Percentiles rank a stretch among this genome's conserved stretches.
phyloP scores from a whole-genome alignment of 1,140 invertebrate genomes.

The Zaprionus gabonicus region DNA sequence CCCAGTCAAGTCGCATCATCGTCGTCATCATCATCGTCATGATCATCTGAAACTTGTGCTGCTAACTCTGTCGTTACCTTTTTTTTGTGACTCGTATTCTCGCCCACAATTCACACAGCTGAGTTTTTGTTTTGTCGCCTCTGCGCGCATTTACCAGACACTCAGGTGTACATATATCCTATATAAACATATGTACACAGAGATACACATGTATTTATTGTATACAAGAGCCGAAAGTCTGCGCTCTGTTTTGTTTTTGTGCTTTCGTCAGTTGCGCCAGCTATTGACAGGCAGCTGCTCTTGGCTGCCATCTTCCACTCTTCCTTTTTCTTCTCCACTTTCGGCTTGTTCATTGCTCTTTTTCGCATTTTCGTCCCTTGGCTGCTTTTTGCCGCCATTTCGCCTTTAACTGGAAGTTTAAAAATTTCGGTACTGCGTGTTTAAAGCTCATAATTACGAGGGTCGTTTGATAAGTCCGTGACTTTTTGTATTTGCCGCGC shows the following conservation, averaged over 20 bases:
- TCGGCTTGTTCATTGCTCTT: slow-evolving; percentile 20
- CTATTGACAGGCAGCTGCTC: slow-evolving; percentile 44
- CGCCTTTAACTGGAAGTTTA: slow-evolving; percentile 44
- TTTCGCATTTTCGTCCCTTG: not conserved
- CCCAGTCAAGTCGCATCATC: slow-evolving; percentile 53
- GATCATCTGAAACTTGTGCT: slow-evolving; percentile 30
- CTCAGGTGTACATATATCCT: slow-evolving; percentile 29
- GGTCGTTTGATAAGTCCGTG: too few relatives aligned
- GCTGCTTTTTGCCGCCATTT: slow-evolving; percentile 26
- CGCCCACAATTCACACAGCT: slow-evolving; percentile 49
- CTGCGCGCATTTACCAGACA: slow-evolving; percentile 44
- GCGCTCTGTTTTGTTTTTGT: slow-evolving; percentile 46
- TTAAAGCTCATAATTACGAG: slow-evolving; percentile 70
- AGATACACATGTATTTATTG: slow-evolving; percentile 25
- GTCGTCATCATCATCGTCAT: slow-evolving; percentile 19
- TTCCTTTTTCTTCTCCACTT: not conserved
- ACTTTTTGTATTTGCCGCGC: too few relatives aligned
- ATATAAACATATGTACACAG: slow-evolving; percentile 10
- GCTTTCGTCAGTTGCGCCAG: slow-evolving; percentile 43
- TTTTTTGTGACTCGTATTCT: slow-evolving; percentile 41
- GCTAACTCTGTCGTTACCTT: slow-evolving; percentile 11
- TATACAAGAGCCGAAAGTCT: slow-evolving; percentile 49
- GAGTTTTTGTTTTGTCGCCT: slow-evolving; percentile 58
- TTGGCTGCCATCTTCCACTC: not conserved
- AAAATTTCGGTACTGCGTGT: slow-evolving; percentile 53